phyloP scores from a whole-genome alignment of 2,888 invertebrate species.

The Caenorhabditis macrosperma region DNA sequence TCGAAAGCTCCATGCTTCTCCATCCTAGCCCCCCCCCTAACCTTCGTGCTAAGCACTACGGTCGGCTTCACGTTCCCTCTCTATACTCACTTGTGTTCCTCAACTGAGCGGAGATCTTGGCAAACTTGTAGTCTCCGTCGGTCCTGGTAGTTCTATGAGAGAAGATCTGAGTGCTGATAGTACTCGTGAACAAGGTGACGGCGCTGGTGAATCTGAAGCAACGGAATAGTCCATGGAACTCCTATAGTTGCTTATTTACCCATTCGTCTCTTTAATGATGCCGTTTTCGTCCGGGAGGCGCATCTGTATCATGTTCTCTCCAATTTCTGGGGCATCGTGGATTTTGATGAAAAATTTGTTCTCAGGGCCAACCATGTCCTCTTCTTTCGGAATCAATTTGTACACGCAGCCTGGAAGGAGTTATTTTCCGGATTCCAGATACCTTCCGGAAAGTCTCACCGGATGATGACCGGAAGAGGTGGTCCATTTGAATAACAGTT shows the following conservation, averaged over 20 bases:
- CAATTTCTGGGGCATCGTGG: background rate
- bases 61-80: no score
- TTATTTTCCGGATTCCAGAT: background rate
- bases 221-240: background rate
- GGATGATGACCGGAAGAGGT: slow-evolving; percentile 2
- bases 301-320: background rate
- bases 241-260: background rate
- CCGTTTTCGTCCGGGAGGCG: background rate
- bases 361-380: background rate
- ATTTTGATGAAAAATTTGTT: slow-evolving; percentile 14
- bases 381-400: background rate
- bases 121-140: background rate
- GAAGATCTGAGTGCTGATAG: slow-evolving; percentile 1
- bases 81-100: no score
- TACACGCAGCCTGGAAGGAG: slow-evolving; percentile 24
- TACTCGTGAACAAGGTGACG: background rate
- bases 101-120: slow-evolving; percentile 19
- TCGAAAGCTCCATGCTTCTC: no score
- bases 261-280: background rate
- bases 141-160: background rate
- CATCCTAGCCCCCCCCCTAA: no score
- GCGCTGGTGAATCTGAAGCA: background rate
- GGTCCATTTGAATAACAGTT: slow-evolving; percentile 8
- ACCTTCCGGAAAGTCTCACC: background rate
- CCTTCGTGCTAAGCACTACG: no score